Evolutionary conservation across 2,888 invertebrate genomes (phyloP).

Genomic region (Epinotia bilunana): DNA sequence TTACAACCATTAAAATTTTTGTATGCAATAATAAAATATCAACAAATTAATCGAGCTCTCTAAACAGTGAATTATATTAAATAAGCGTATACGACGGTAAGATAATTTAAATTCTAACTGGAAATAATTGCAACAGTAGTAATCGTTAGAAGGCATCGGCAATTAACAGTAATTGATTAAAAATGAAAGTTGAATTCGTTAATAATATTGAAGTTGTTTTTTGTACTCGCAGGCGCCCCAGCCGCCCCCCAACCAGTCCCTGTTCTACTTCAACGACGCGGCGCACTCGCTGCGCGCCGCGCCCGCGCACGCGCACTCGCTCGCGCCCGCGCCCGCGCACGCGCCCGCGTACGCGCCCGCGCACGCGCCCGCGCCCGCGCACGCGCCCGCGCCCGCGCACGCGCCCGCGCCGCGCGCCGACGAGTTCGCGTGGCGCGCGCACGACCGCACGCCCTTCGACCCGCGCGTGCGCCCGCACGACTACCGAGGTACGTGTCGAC

Average conservation of each 20-base stretch:
- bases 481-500: slow-evolving; percentile 56
- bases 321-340: slow-evolving; percentile 50
- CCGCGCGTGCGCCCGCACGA: slow-evolving; percentile 47
- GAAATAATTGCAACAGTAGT: too few species aligned
- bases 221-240: not conserved
- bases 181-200: too few species aligned
- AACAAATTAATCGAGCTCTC: too few species aligned
- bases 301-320: slow-evolving; percentile 36
- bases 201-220: not conserved
- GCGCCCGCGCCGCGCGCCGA: slow-evolving; percentile 47
- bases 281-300: slow-evolving; percentile 32
- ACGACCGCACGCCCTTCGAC: slow-evolving; percentile 42
- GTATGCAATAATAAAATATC: too few species aligned
- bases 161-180: too few species aligned
- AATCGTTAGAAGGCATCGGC: too few species aligned
- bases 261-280: slow-evolving; percentile 69
- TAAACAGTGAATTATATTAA: too few species aligned
- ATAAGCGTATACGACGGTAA: too few species aligned
- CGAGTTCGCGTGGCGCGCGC: slow-evolving; percentile 46
- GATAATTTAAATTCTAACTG: too few species aligned
- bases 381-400: slow-evolving; percentile 44
- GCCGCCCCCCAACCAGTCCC: slow-evolving; percentile 75
- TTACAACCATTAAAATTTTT: too few species aligned
- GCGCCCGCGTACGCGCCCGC: too few species aligned
- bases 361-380: slow-evolving; percentile 45